Percentiles rank a stretch among this genome's conserved stretches.
Evolutionary conservation across 2,888 invertebrate genomes (phyloP).

Genomic region (Apamea crenata): DNA sequence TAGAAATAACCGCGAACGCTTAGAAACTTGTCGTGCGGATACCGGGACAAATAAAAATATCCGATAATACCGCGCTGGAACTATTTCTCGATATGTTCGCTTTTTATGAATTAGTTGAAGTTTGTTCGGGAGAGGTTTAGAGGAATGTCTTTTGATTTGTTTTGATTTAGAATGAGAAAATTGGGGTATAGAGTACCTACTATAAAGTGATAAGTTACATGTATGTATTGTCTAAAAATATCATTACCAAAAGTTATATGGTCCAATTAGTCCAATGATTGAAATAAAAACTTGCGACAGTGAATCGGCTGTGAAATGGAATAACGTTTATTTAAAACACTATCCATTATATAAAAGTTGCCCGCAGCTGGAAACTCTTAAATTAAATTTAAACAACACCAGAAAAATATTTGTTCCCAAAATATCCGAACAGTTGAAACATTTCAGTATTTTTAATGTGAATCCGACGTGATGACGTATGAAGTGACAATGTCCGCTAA

Average conservation of each 20-base stretch:
- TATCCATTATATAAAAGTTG: conserved; percentile 28
- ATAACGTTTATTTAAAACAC: conserved; percentile 30
- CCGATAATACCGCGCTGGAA: conserved; percentile 25
- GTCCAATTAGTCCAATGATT: background rate
- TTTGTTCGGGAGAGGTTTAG: conserved; percentile 16
- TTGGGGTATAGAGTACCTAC: background rate
- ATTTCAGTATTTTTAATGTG: conserved; percentile 39
- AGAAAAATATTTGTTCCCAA: conserved; percentile 37
- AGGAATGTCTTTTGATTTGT: conserved; percentile 21
- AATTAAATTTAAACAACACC: conserved; percentile 38
- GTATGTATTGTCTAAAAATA: background rate
- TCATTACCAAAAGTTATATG: background rate
- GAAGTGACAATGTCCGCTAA: conserved; percentile 50
- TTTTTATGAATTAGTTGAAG: conserved; percentile 43
- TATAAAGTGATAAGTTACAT: background rate
- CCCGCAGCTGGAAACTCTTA: conserved; percentile 10
- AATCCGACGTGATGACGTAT: conserved; percentile 49
- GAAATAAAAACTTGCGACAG: conserved; percentile 16
- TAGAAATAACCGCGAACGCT: conserved; percentile 53
- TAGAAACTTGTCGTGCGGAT: conserved; percentile 63
- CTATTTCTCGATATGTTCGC: conserved; percentile 40
- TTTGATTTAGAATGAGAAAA: background rate
- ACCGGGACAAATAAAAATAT: conserved; percentile 68
- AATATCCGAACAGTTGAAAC: conserved; percentile 30
- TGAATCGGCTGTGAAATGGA: conserved; percentile 16